phyloP scores from a whole-genome alignment of 2,888 invertebrate genomes.

The Erebia aethiops region DNA sequence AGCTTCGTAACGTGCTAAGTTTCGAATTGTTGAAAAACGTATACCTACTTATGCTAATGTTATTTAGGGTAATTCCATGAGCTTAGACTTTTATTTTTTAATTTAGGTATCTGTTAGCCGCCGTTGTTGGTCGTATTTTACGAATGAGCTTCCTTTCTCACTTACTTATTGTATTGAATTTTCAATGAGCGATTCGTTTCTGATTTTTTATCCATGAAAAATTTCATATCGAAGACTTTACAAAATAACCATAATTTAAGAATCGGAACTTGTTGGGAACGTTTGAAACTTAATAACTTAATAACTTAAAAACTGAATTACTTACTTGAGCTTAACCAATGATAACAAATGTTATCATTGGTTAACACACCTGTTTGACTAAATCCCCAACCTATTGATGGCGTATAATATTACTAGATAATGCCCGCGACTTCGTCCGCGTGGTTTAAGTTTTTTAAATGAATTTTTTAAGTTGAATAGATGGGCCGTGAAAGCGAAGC shows the following conservation, averaged over 20 bases:
- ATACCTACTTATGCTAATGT: not conserved
- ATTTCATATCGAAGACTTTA: not conserved
- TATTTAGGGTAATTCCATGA: not conserved
- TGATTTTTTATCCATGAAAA: not conserved
- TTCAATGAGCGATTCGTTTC: not conserved
- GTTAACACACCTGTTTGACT: too few relatives aligned
- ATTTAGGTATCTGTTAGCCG: not conserved
- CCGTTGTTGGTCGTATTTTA: not conserved
- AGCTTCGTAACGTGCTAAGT: slow-evolving; percentile 14
- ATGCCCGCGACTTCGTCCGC: too few relatives aligned
- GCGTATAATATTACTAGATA: not conserved
- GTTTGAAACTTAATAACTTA: too few relatives aligned
- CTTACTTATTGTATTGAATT: not conserved
- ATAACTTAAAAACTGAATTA: too few relatives aligned
- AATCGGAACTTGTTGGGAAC: too few relatives aligned
- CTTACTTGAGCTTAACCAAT: not conserved
- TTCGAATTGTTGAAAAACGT: not conserved
- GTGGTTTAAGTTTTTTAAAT: too few relatives aligned
- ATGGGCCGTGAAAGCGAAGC: too few relatives aligned
- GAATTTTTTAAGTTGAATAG: too few relatives aligned
- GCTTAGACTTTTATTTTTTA: not conserved
- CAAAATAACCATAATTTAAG: not conserved
- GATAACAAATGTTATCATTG: too few relatives aligned
- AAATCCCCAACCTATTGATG: not conserved
- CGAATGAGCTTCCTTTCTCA: not conserved